Percentiles rank a stretch among this genome's conserved stretches.
Evolutionary conservation across 2,888 invertebrate species (phyloP).

Genomic region (Cataglyphis albicans): DNA sequence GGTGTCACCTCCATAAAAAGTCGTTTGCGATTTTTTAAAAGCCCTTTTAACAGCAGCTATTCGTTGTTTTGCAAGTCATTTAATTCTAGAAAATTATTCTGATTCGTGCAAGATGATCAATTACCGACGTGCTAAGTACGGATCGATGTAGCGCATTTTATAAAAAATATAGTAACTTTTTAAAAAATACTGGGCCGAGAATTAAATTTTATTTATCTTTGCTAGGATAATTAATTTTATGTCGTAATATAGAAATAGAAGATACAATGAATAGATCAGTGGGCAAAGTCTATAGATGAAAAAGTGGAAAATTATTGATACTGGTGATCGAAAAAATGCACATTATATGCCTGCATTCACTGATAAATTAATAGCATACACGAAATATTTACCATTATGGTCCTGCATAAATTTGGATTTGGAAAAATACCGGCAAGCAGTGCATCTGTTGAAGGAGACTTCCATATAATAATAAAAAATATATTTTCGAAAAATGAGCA

Average conservation of each 20-base stretch:
- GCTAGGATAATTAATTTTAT: neutral
- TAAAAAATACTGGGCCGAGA: neutral
- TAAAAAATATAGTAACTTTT: neutral
- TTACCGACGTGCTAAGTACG: neutral
- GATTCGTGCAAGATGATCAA: neutral
- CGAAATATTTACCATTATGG: neutral
- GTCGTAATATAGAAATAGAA: neutral
- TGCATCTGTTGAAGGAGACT: slow-evolving; percentile 2
- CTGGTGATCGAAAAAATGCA: neutral
- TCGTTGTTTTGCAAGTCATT: neutral
- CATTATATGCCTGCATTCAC: slow-evolving; percentile 11
- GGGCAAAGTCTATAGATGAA: neutral
- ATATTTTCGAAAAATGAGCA: neutral
- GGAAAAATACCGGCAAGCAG: slow-evolving; percentile 4
- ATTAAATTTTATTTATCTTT: neutral
- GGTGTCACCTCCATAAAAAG: neutral
- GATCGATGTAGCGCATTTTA: slow-evolving; percentile 3
- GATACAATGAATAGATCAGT: neutral
- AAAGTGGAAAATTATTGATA: neutral
- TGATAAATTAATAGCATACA: neutral
- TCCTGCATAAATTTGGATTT: slow-evolving; percentile 1
- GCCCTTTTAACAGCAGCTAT: neutral
- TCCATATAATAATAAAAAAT: neutral
- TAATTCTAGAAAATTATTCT: neutral
- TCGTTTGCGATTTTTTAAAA: neutral